A percentile compares a stretch with the other conserved stretches of the same genome.
Evolutionary conservation across 2,113 vertebrate genomes (phyloP).

Genomic region (Cottus gobio): DNA sequence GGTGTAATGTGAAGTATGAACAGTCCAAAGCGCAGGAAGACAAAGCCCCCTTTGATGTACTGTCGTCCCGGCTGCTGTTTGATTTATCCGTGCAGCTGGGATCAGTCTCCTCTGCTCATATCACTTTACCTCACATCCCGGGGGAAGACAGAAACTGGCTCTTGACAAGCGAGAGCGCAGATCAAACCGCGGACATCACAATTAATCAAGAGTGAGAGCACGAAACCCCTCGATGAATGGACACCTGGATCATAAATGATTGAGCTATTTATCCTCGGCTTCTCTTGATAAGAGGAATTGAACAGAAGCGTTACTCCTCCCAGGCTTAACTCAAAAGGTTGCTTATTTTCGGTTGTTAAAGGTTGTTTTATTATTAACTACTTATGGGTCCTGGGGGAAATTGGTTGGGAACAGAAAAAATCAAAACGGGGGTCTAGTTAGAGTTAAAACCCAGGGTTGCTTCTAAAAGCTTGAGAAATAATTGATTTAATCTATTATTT

Average conservation of each 20-base stretch:
- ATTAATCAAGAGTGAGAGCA: constrained; percentile 64
- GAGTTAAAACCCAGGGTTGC: neutral
- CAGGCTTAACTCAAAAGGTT: constrained; percentile 3
- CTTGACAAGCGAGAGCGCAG: constrained; percentile 6
- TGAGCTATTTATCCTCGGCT: constrained; percentile 16
- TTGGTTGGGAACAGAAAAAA: neutral
- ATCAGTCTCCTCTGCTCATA: constrained; percentile 23
- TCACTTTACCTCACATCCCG: constrained; percentile 57
- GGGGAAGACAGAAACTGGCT: constrained; percentile 60
- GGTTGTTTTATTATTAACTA: neutral
- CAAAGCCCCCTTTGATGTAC: constrained; percentile 67
- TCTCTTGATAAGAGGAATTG: constrained; percentile 11
- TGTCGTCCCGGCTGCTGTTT: constrained; percentile 48
- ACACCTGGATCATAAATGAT: constrained; percentile 39
- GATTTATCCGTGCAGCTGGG: constrained; percentile 47
- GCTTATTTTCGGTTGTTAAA: neutral
- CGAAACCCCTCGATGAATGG: constrained; percentile 50
- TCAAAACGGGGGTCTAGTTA: neutral
- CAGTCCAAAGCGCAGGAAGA: constrained; percentile 7
- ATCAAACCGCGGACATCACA: constrained; percentile 50
- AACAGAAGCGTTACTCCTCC: neutral
- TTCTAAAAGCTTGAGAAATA: neutral
- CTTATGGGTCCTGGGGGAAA: neutral
- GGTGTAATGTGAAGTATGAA: neutral
- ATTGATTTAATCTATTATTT: too few species aligned